These are phyloP conservation scores for Craniophora ligustri DNA, from an alignment of 2,888 invertebrate genomes.

Conservation along the genomic window DNA sequence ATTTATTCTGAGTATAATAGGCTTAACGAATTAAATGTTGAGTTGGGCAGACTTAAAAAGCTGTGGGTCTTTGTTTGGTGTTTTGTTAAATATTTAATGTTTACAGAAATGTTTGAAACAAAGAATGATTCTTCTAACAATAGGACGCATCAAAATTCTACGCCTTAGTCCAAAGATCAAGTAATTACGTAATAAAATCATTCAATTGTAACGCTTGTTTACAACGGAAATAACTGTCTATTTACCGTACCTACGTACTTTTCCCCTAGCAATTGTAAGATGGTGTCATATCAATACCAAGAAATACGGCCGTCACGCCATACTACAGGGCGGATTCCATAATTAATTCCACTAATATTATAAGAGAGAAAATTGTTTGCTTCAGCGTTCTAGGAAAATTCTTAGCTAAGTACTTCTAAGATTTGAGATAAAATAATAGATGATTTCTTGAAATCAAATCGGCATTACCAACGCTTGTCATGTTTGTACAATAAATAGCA, in stretches of 20 bases:
- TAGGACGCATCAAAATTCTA: background rate
- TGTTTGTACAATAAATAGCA: constrained; percentile 33
- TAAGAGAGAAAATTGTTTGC: constrained; percentile 39
- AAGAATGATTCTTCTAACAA: background rate
- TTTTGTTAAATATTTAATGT: background rate
- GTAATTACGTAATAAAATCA: constrained; percentile 1
- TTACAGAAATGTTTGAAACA: background rate
- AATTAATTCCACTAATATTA: constrained; percentile 46
- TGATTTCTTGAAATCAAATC: constrained; percentile 34
- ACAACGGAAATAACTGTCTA: constrained; percentile 33
- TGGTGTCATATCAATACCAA: constrained; percentile 43
- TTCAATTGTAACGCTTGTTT: constrained; percentile 14
- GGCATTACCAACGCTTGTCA: constrained; percentile 27
- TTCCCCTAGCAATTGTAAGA: constrained; percentile 35
- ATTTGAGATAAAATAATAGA: constrained; percentile 27
- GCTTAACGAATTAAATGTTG: background rate
- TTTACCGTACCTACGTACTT: constrained; percentile 24
- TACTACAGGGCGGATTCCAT: constrained; percentile 23
- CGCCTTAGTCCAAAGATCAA: background rate
- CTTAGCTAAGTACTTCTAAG: constrained; percentile 30
- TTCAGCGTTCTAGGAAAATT: constrained; percentile 36
- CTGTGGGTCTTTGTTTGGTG: background rate
- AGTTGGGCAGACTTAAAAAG: background rate
- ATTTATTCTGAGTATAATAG: background rate
- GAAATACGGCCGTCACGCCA: constrained; percentile 49